A percentile compares a stretch with the other conserved stretches of the same genome.
Evolutionary conservation across 2,113 vertebrate species (phyloP).

Genomic region (Regulus satrapa): DNA sequence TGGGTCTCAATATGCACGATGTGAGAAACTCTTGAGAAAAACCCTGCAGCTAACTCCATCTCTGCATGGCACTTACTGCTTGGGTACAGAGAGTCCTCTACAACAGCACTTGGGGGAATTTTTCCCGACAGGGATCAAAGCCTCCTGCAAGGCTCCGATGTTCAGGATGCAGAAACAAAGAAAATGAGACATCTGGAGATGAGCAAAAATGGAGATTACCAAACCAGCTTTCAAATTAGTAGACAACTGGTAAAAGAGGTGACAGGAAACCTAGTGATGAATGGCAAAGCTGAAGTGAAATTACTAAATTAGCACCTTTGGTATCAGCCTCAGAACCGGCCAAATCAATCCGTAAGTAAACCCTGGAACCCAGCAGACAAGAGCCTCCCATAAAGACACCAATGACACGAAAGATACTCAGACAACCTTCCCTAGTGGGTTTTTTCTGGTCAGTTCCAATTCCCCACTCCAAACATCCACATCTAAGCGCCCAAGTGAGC

Average conservation of each 20-base stretch:
- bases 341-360: not conserved
- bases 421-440: fast-evolving
- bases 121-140: not conserved
- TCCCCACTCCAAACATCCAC: not conserved
- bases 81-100: not conserved
- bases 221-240: not conserved
- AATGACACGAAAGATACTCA: not conserved
- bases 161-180: not conserved
- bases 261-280: not conserved
- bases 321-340: not conserved
- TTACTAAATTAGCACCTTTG: not conserved
- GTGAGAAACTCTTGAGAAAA: not conserved
- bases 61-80: not conserved
- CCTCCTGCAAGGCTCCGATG: not conserved
- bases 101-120: not conserved
- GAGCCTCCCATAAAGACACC: not conserved
- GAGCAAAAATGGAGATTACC: not conserved
- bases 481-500: not conserved
- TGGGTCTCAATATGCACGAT: fast-evolving
- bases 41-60: not conserved
- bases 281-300: not conserved
- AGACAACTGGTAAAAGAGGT: not conserved
- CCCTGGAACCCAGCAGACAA: not conserved
- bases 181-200: not conserved
- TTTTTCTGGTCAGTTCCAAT: not conserved